A percentile compares a stretch with the other conserved stretches of the same genome.
Evolutionary conservation across 1,140 invertebrate species (phyloP).

Genomic region (Zelostemma sp.): DNA sequence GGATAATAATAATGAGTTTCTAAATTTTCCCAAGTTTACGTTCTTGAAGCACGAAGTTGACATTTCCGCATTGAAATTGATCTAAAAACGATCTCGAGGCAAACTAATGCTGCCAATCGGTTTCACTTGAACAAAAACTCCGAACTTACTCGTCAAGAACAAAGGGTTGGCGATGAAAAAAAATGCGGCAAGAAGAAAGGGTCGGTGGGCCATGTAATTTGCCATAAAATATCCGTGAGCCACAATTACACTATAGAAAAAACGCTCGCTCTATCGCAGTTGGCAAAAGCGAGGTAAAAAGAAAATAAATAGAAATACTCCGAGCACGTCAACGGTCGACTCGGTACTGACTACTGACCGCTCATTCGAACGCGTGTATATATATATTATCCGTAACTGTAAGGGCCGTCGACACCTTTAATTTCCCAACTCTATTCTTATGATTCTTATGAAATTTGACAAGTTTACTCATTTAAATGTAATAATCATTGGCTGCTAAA

Average conservation of each 20-base stretch:
- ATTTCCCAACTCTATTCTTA: neutral
- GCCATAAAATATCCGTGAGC: slow-evolving; percentile 22
- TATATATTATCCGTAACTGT: no score
- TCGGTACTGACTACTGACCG: slow-evolving; percentile 39
- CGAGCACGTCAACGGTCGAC: slow-evolving; percentile 42
- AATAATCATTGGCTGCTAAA: no score
- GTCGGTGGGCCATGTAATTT: slow-evolving; percentile 8
- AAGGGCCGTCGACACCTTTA: slow-evolving; percentile 35
- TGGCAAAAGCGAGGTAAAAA: no score
- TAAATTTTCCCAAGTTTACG: no score
- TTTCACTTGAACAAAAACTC: neutral
- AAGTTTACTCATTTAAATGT: no score
- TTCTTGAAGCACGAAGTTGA: no score
- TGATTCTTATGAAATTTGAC: no score
- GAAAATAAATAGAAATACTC: slow-evolving; percentile 34
- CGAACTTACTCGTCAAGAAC: slow-evolving; percentile 26
- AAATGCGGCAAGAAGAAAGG: slow-evolving; percentile 8
- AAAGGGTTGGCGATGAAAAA: neutral
- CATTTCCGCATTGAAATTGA: no score
- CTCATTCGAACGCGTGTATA: slow-evolving; percentile 30
- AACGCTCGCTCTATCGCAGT: slow-evolving; percentile 14
- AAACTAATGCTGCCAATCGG: no score
- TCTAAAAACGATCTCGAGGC: no score
- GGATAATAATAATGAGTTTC: no score
- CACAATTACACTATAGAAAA: neutral